phyloP scores from a whole-genome alignment of 2,797 vertebrate genomes.

The Cyprinella venusta region DNA sequence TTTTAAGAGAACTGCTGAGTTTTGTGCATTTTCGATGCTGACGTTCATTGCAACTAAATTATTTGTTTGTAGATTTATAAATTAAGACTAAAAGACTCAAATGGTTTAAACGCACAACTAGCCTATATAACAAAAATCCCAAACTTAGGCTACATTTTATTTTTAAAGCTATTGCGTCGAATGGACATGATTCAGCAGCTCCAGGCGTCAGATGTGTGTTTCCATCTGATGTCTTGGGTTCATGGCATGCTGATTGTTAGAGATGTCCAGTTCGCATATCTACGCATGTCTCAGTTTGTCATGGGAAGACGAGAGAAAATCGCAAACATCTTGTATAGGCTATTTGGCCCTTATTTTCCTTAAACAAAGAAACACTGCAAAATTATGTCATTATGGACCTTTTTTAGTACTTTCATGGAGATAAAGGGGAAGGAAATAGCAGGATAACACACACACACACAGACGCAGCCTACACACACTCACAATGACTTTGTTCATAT shows the following conservation, averaged over 20 bases:
- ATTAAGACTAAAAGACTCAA: not conserved
- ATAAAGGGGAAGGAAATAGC: slow-evolving; percentile 4
- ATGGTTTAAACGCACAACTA: not conserved
- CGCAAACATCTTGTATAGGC: not conserved
- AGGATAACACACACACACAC: slow-evolving; percentile 70
- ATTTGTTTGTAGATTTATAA: not conserved
- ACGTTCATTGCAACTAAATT: not conserved
- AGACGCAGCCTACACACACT: slow-evolving; percentile 11
- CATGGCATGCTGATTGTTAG: not conserved
- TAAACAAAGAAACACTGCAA: not conserved
- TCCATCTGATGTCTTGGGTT: not conserved
- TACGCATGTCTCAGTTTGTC: not conserved
- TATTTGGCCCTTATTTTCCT: not conserved
- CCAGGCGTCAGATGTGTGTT: slow-evolving; percentile 1
- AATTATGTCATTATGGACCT: not conserved
- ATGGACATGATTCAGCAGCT: not conserved
- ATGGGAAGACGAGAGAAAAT: not conserved
- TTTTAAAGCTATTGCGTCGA: not conserved
- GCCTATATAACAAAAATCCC: too few species aligned
- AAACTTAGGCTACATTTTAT: not conserved
- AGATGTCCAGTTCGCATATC: not conserved
- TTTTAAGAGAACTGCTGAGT: not conserved
- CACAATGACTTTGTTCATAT: slow-evolving; percentile 67
- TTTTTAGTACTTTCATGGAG: not conserved
- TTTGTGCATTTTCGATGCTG: not conserved